These are phyloP conservation scores for Halesus radiatus DNA, from an alignment of 1,140 invertebrate genomes.

Conservation along the genomic window DNA sequence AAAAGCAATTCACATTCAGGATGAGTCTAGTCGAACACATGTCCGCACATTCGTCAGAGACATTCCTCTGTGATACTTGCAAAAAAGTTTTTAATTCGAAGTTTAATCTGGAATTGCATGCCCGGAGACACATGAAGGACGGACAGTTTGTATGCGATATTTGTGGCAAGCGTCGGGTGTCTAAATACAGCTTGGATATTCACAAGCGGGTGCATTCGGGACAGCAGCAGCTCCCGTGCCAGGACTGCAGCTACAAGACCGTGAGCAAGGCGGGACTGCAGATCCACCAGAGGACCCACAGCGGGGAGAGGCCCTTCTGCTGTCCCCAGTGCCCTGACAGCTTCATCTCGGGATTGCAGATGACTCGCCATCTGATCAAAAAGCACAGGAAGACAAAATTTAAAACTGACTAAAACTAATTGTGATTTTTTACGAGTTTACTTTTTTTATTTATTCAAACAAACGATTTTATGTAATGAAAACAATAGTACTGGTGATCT, in stretches of 20 bases:
- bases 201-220: constrained; percentile 23
- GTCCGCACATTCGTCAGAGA: constrained; percentile 59
- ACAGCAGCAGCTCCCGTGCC: constrained; percentile 32
- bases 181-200: constrained; percentile 23
- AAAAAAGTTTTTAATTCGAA: constrained; percentile 16
- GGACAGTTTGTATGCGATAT: constrained; percentile 22
- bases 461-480: too few relatives aligned
- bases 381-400: neutral
- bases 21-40: constrained; percentile 59
- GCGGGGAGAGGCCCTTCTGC: constrained; percentile 33
- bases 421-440: too few relatives aligned
- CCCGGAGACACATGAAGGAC: constrained; percentile 13
- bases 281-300: constrained; percentile 37
- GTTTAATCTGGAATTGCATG: neutral
- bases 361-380: constrained; percentile 12
- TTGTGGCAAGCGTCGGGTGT: constrained; percentile 10
- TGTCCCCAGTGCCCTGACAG: constrained; percentile 16
- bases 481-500: too few relatives aligned
- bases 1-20: constrained; percentile 10
- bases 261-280: constrained; percentile 20
- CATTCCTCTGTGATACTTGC: constrained; percentile 11
- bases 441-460: too few relatives aligned
- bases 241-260: constrained; percentile 35
- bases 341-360: constrained; percentile 28
- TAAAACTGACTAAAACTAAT: too few relatives aligned